phyloP scores from a whole-genome alignment of 2,113 vertebrate genomes.

The Mormoops blainvillei region DNA sequence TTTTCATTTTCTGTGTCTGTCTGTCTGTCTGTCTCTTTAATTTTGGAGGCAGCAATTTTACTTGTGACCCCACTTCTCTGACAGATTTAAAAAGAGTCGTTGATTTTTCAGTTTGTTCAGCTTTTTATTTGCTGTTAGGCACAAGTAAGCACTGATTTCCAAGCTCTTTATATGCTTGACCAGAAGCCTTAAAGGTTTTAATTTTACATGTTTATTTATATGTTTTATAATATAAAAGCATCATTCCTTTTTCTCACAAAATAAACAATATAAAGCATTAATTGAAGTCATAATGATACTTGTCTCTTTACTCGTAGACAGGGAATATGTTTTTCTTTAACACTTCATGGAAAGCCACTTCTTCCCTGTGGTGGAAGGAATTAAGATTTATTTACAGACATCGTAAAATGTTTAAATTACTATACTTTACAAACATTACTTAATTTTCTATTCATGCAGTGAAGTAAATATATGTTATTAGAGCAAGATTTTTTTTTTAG shows the following conservation, averaged over 20 bases:
- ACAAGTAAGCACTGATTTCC: not conserved
- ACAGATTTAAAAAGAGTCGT: not conserved
- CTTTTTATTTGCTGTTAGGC: not conserved
- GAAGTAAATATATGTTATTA: constrained; percentile 28
- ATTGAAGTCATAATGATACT: not conserved
- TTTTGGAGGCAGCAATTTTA: not conserved
- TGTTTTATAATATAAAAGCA: not conserved
- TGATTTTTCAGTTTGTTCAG: not conserved
- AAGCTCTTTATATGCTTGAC: not conserved
- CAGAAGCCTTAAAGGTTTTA: not conserved
- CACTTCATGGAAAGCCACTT: not conserved
- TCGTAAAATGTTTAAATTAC: not conserved
- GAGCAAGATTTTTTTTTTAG: not conserved
- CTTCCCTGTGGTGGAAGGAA: not conserved
- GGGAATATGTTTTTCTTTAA: not conserved
- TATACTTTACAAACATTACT: not conserved
- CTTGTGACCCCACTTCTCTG: not conserved
- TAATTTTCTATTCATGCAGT: constrained; percentile 23
- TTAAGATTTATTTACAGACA: not conserved
- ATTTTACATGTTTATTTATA: not conserved
- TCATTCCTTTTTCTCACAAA: not conserved
- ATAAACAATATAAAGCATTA: not conserved
- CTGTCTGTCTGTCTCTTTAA: not conserved
- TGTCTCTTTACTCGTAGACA: not conserved
- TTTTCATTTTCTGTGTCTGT: not conserved